Evolutionary conservation across 2,888 invertebrate species (phyloP), one percentile per base, ranked within the genome.

Genomic region (Gari tellinella): DNA sequence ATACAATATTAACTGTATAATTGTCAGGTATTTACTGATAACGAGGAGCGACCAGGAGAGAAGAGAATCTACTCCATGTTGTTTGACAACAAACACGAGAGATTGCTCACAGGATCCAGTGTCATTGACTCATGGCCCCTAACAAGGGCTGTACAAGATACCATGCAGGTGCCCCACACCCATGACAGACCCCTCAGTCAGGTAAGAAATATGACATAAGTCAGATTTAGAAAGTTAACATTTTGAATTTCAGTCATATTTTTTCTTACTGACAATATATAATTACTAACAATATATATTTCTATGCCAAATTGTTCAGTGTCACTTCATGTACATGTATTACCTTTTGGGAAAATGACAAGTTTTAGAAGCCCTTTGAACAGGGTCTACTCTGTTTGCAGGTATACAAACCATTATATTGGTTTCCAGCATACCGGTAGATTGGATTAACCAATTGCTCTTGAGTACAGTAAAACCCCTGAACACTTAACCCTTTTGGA

Each of bases 91-190:
- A 90, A 87, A 80, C 86, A 89, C 65, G 91, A 91, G 53, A 74
- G 88, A 5, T 81, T 91, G 12, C 57, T 91, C n/a, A 90, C 91
- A 80, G 91, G 91, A 10, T 91, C 91, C 38, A 90, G 90, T 76
- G 90, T 91, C 12, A 80, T 91, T 31, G 91, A 91, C 51, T 82
- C 87, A 37, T 91, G 91, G 91, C 91, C 91, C 14, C 77, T 91
- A 68, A 90, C 91, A 1, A 67, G 91, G 64, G 85, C 91, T 21
- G 89, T 91, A 0, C 89, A 91, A 64, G 90, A 91, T 65, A 89
- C 88, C 0, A 89, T 90, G 89, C 89, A 89, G 65, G 88, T 90
- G 15, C 91, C 91, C 8, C 90, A 89, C 57, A 88, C 90, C 15
- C 91, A 91, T 63, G 90, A 90, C 80, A 73, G 89, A 55, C 88